These are phyloP conservation scores for Phasianus colchicus DNA, from an alignment of 2,113 vertebrate species.

Conservation along the genomic window DNA sequence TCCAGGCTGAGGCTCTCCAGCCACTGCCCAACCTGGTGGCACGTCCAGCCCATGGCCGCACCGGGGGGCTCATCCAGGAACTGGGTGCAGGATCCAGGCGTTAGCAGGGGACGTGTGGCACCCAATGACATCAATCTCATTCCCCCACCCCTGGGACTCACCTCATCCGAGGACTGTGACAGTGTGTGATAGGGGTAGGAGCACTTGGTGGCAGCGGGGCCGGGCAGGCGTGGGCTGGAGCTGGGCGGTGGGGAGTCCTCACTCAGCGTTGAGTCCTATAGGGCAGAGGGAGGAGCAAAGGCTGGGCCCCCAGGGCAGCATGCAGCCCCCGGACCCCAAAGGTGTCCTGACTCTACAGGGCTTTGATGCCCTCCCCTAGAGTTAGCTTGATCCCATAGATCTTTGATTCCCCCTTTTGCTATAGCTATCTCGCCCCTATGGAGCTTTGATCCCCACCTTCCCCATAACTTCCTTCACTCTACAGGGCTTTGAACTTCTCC, in stretches of 20 bases:
- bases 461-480: neutral
- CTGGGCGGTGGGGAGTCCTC: slow-evolving; percentile 86
- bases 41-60: slow-evolving; percentile 81
- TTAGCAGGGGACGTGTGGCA: neutral
- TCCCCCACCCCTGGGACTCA: slow-evolving; percentile 8
- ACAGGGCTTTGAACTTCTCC: neutral
- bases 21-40: slow-evolving; percentile 91
- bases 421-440: fast-evolving
- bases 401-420: neutral
- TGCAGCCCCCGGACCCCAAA: neutral
- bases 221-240: slow-evolving; percentile 77
- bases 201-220: slow-evolving; percentile 77
- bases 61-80: slow-evolving; percentile 83
- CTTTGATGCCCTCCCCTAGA: neutral
- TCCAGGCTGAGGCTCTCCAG: slow-evolving; percentile 87
- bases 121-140: fast-evolving
- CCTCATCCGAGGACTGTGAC: slow-evolving; percentile 92
- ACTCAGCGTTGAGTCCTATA: slow-evolving; percentile 91
- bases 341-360: no score
- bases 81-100: slow-evolving; percentile 51
- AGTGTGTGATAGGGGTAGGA: slow-evolving; percentile 91
- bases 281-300: neutral
- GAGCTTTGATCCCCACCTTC: neutral
- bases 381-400: no score
- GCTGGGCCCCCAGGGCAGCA: neutral